phyloP scores from a whole-genome alignment of 2,797 vertebrate genomes.

The Danio kyathit region DNA sequence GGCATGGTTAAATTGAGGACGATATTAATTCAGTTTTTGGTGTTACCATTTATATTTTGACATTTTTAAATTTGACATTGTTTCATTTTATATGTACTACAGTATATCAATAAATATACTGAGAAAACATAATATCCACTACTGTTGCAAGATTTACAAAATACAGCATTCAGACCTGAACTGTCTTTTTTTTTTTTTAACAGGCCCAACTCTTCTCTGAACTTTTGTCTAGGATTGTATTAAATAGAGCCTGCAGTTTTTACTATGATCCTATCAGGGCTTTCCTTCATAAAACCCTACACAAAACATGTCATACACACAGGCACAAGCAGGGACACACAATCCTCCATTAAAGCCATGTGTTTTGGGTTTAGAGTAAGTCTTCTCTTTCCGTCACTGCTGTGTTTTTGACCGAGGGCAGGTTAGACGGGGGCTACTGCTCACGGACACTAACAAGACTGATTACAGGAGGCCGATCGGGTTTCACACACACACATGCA shows the following conservation, averaged over 20 bases:
- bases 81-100: not conserved
- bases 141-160: not conserved
- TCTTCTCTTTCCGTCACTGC: conserved; percentile 51
- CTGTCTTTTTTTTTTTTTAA: not conserved
- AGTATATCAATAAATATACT: not conserved
- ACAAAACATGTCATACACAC: conserved; percentile 33
- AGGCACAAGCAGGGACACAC: conserved; percentile 41
- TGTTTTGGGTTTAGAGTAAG: conserved; percentile 56
- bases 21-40: no score
- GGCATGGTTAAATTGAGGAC: no score
- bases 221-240: not conserved
- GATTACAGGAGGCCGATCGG: conserved; percentile 49
- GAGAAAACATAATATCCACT: not conserved
- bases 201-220: not conserved
- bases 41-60: no score
- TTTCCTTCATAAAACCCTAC: conserved; percentile 23
- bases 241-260: conserved; percentile 3
- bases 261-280: not conserved
- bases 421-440: conserved; percentile 56
- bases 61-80: not conserved
- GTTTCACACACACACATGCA: conserved; percentile 33
- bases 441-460: conserved; percentile 63
- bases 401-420: conserved; percentile 52
- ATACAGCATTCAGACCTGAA: not conserved
- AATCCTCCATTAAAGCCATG: conserved; percentile 45